Conservation (phyloP, 2,888 invertebrate genomes). For the Melanargia galathea region DNA sequence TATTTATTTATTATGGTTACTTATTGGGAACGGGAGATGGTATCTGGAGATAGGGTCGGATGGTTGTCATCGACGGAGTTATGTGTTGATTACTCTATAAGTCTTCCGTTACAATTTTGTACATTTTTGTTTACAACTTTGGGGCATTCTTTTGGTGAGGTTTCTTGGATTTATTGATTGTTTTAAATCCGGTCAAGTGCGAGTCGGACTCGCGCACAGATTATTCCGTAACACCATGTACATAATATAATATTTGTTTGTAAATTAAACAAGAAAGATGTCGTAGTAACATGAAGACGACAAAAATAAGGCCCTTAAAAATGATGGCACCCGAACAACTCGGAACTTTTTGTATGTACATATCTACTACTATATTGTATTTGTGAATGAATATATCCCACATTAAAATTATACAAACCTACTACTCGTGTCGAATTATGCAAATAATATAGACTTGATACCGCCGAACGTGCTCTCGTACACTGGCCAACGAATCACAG, state of each 20-base stretch:
- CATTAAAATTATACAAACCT: slow-evolving; percentile 33
- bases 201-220: too few species aligned
- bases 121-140: slow-evolving; percentile 16
- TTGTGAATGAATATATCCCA: slow-evolving; percentile 37
- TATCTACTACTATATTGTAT: not conserved
- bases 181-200: not conserved
- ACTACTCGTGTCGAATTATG: slow-evolving; percentile 62
- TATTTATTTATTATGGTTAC: slow-evolving; percentile 63
- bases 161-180: not conserved
- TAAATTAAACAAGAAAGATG: too few species aligned
- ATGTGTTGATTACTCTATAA: slow-evolving; percentile 32
- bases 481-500: slow-evolving; percentile 15
- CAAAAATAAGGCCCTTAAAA: too few species aligned
- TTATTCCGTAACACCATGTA: too few species aligned
- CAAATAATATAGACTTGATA: slow-evolving; percentile 49
- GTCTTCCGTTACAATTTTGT: slow-evolving; percentile 16
- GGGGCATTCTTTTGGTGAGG: slow-evolving; percentile 12
- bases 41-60: slow-evolving; percentile 47
- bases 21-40: slow-evolving; percentile 51
- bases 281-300: too few species aligned
- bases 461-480: slow-evolving; percentile 38
- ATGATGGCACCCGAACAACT: too few species aligned
- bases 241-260: not conserved
- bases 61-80: slow-evolving; percentile 38
- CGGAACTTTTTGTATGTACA: too few species aligned